Percentiles rank a stretch among this genome's conserved stretches.
Conservation (phyloP, 1,140 invertebrate genomes). For the Tribolium castaneum region DNA sequence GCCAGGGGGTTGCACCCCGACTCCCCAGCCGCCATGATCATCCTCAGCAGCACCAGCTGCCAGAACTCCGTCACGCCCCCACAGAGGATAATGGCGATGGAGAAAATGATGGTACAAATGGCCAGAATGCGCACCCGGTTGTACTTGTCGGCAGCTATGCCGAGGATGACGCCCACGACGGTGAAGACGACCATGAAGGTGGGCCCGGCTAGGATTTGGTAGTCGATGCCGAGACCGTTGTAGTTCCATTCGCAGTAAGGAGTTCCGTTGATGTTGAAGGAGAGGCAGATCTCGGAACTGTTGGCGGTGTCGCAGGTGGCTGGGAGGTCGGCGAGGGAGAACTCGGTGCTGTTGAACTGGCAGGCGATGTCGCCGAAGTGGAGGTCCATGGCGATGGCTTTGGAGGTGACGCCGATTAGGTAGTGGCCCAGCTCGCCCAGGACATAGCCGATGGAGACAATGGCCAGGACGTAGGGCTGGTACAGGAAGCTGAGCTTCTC, state of each 20-base stretch:
- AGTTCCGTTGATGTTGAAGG: constrained; percentile 75
- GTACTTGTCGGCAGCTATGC: constrained; percentile 84
- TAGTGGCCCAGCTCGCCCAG: constrained; percentile 88
- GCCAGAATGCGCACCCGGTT: constrained; percentile 79
- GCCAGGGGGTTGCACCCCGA: constrained; percentile 91
- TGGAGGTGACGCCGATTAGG: constrained; percentile 88
- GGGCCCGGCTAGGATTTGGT: constrained; percentile 92
- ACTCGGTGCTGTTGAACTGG: constrained; percentile 76
- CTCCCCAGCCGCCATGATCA: constrained; percentile 89
- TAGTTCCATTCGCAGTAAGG: constrained; percentile 91
- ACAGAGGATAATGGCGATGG: constrained; percentile 84
- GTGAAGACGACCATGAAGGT: constrained; percentile 93
- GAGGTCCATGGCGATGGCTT: constrained; percentile 83
- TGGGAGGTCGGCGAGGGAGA: constrained; percentile 70
- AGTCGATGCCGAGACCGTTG: constrained; percentile 91
- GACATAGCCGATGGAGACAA: constrained; percentile 85
- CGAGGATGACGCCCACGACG: constrained; percentile 84
- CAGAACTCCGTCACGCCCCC: constrained; percentile 88
- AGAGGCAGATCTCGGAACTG: constrained; percentile 73
- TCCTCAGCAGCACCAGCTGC: constrained; percentile 88
- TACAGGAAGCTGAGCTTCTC: constrained; percentile 77
- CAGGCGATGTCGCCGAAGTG: constrained; percentile 91
- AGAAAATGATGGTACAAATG: constrained; percentile 83
- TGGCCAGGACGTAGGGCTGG: constrained; percentile 79
- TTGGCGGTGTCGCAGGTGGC: constrained; percentile 74